These are phyloP conservation scores for Microplitis demolitor DNA, from an alignment of 1,140 invertebrate genomes.

Conservation along the genomic window DNA sequence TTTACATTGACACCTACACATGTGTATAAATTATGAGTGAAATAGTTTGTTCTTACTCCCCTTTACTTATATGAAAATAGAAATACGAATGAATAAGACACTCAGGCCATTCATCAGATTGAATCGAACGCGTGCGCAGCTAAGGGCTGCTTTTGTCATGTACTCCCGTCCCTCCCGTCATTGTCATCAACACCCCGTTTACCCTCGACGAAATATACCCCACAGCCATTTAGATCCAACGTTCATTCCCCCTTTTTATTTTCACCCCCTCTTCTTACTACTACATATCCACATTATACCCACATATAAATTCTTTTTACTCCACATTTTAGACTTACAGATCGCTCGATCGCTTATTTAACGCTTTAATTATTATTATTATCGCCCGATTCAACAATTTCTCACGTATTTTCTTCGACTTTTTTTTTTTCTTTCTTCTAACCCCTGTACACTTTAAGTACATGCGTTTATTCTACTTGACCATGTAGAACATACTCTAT, in stretches of 20 bases:
- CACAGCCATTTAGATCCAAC: conserved; percentile 22
- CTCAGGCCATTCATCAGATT: conserved; percentile 34
- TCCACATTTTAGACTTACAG: background rate
- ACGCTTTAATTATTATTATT: conserved; percentile 27
- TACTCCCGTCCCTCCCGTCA: conserved; percentile 1
- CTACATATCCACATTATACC: too few relatives aligned
- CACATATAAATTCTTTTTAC: too few relatives aligned
- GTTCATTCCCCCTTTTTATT: background rate
- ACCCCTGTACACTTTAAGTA: background rate
- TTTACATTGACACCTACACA: too few relatives aligned
- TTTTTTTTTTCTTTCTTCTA: background rate
- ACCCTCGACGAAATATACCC: conserved; percentile 14
- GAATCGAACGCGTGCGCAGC: conserved; percentile 35
- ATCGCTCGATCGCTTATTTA: conserved; percentile 25
- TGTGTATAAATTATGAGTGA: background rate
- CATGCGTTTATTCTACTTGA: background rate
- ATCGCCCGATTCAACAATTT: conserved; percentile 6
- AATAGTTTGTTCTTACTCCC: background rate
- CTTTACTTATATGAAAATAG: background rate
- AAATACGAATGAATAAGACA: conserved; percentile 43
- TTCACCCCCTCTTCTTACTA: background rate
- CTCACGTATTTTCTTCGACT: background rate
- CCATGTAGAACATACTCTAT: background rate
- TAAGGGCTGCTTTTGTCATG: conserved; percentile 30
- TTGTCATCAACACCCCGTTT: conserved; percentile 26